phyloP scores from a whole-genome alignment of 1,140 invertebrate genomes.

The Saxidomus purpurata region DNA sequence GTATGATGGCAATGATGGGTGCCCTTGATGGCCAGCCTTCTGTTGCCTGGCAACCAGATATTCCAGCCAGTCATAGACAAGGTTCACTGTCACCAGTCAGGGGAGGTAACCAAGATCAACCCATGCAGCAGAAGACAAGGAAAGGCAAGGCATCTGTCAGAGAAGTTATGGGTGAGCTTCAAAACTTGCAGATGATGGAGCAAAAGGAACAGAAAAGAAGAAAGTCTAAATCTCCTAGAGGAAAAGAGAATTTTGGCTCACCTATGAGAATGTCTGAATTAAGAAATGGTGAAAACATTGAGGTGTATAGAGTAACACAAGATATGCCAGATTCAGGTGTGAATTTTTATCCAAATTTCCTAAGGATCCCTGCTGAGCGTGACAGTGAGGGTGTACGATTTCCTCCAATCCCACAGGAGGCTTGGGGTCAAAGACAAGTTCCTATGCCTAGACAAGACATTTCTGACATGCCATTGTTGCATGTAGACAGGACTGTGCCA shows the following conservation, averaged over 20 bases:
- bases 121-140: conserved; percentile 10
- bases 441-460: conserved; percentile 21
- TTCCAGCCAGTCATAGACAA: conserved; percentile 2
- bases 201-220: conserved; percentile 48
- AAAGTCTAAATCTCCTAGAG: conserved; percentile 48
- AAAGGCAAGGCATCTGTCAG: conserved; percentile 44
- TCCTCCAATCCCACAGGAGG: conserved; percentile 72
- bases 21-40: conserved; percentile 76
- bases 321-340: conserved; percentile 11
- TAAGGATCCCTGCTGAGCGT: conserved; percentile 77
- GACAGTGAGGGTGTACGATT: conserved; percentile 70
- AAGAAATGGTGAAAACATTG: conserved; percentile 42
- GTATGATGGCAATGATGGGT: conserved; percentile 84
- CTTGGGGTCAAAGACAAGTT: conserved; percentile 64
- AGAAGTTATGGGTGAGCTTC: conserved; percentile 72
- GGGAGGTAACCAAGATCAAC: conserved; percentile 8
- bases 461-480: conserved; percentile 73
- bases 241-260: conserved; percentile 60
- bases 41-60: conserved; percentile 29
- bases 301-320: conserved; percentile 53
- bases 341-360: conserved; percentile 74
- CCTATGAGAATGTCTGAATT: conserved; percentile 56
- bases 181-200: conserved; percentile 70
- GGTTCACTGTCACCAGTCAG: not conserved
- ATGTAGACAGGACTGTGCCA: conserved; percentile 67